phyloP scores from a whole-genome alignment of 2,113 vertebrate genomes.

The Dasypus novemcinctus region DNA sequence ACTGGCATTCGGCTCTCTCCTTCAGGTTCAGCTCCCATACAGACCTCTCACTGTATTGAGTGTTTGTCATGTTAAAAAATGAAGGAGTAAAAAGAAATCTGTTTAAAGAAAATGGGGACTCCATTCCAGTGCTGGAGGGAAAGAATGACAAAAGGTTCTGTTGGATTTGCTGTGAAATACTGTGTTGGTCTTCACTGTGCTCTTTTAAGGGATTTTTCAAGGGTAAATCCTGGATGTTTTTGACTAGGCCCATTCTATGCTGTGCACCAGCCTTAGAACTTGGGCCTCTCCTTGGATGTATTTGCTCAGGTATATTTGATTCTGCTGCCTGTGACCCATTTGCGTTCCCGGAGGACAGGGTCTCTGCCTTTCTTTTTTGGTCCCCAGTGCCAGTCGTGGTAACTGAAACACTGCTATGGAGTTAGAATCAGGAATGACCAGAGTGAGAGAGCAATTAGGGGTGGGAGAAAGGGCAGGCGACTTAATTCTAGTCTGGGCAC shows the following conservation, averaged over 20 bases:
- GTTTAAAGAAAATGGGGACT: neutral
- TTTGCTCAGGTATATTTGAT: fast-evolving
- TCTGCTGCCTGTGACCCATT: neutral
- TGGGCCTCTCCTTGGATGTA: fast-evolving
- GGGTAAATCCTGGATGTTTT: fast-evolving
- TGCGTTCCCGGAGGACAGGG: too few relatives aligned
- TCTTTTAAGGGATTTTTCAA: neutral
- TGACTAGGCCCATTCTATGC: fast-evolving
- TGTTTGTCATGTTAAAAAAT: neutral
- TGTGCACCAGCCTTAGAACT: neutral
- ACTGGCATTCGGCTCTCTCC: neutral
- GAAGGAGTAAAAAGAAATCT: neutral
- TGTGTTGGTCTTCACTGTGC: neutral
- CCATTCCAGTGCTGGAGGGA: fast-evolving
- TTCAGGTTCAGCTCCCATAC: neutral
- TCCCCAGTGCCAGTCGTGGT: neutral
- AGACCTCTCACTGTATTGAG: neutral
- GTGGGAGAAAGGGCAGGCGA: fast-evolving
- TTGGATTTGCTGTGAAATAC: neutral
- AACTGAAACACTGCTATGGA: neutral
- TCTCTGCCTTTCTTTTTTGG: neutral
- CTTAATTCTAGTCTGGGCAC: neutral
- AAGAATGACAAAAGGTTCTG: too few relatives aligned
- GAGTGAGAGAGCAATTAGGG: neutral
- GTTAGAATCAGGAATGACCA: neutral